phyloP scores from a whole-genome alignment of 1,140 invertebrate species.

The Ctenoplectra terminalis region DNA sequence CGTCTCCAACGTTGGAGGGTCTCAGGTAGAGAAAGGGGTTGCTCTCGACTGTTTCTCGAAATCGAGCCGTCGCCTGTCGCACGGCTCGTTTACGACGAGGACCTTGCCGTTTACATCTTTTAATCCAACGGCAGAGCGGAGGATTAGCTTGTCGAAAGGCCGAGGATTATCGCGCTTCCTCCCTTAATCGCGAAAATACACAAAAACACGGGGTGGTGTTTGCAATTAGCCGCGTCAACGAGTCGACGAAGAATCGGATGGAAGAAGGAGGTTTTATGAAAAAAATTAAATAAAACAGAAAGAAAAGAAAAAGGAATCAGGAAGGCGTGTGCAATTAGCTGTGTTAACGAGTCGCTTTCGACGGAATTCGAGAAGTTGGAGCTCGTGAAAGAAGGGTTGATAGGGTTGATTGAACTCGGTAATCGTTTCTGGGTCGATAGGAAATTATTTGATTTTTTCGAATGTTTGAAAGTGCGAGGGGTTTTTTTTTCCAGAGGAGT shows the following conservation, averaged over 20 bases:
- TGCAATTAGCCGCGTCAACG: conserved; percentile 3
- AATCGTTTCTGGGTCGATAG: too few species aligned
- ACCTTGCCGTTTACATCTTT: conserved; percentile 40
- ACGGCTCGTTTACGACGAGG: conserved; percentile 35
- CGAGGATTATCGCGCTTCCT: conserved; percentile 15
- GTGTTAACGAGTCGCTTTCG: background rate
- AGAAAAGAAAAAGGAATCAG: background rate
- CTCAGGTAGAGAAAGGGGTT: conserved; percentile 24
- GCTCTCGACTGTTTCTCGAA: background rate
- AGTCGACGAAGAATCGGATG: background rate
- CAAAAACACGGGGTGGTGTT: background rate
- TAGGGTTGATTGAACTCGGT: too few species aligned
- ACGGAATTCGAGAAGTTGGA: too few species aligned
- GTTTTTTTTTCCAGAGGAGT: too few species aligned
- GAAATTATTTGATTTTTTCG: too few species aligned
- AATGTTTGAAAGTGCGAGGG: too few species aligned
- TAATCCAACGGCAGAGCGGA: conserved; percentile 17
- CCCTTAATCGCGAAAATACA: background rate
- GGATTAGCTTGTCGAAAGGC: conserved; percentile 31
- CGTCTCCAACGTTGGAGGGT: background rate
- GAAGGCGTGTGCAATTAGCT: too few species aligned
- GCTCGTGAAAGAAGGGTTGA: too few species aligned
- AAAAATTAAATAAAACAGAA: background rate
- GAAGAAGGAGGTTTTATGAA: too few species aligned
- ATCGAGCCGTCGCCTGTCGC: background rate